phyloP scores from a whole-genome alignment of 1,140 invertebrate species.

The Meloidogyne hapla region DNA sequence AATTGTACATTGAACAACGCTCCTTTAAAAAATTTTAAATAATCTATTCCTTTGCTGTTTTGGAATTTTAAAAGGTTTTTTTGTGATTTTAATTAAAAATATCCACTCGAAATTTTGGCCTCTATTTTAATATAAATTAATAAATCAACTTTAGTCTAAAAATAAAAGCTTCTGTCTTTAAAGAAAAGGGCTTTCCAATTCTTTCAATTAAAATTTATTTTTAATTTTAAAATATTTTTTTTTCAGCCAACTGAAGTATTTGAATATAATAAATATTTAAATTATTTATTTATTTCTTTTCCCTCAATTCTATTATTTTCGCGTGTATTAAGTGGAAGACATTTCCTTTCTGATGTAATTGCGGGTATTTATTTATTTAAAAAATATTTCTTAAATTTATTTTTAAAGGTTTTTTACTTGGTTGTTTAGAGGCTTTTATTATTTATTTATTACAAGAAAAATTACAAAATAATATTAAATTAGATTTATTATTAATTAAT shows the following conservation, averaged over 20 bases:
- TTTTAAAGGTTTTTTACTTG: not conserved
- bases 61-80: no score
- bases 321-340: constrained; percentile 77
- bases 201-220: constrained; percentile 28
- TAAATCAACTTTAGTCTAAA: no score
- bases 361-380: constrained; percentile 68
- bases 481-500: not conserved
- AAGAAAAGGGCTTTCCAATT: constrained; percentile 36
- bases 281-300: constrained; percentile 8
- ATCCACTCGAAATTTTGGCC: no score
- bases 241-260: no score
- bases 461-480: not conserved
- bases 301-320: constrained; percentile 73
- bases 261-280: constrained; percentile 1
- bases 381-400: not conserved
- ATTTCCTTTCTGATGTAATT: constrained; percentile 82
- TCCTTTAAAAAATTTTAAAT: no score
- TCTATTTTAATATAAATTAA: no score
- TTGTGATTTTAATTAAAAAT: no score
- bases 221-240: constrained; percentile 10
- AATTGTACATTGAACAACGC: no score
- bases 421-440: not conserved
- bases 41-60: no score
- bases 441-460: not conserved
- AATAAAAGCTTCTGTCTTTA: no score